Base-by-base conservation (phyloP, 64 coral and sea anemone species). In the Pocillopora damicornis region DNA sequence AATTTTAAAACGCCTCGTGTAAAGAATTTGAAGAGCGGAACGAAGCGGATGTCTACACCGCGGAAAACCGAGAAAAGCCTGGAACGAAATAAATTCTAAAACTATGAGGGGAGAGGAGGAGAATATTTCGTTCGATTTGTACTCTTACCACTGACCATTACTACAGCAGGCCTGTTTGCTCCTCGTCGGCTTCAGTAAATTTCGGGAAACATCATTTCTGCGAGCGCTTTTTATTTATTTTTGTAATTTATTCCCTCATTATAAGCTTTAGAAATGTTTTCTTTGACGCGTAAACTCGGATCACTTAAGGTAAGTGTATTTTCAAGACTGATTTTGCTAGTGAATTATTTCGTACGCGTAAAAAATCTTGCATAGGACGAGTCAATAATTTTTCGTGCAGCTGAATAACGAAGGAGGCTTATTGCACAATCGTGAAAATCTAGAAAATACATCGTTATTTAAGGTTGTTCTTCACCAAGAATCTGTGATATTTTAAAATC, bases 201-300 rank as follows among this genome's bases (percentile, higher is more conserved):
- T 9, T n/a, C 16, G 16, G 0, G 16, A 67, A 67, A 67, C 22
- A 67, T 18, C 64, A 16, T 4, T 18, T 67, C 64, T 7, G 0
- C 16, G 16, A 18, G 9, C 30, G 11, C 30, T 1, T 42, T 37
- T 35, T 13, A 58, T 85, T 65, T 83, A 37, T 69, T 85, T 17
- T 72, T 85, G 20, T 85, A 13, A 22, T 85, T 72, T 38, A 45
- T 25, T 30, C 6, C 68, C 25, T 73, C n/a, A 73, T 42, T 11
- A 25, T 5, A 17, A 66, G 67, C 15, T 10, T 30, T 37, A 2
- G 13, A 57, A 69, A 85, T 85, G 81, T 51, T 72, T 67, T 85
- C 37, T 1, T 42, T 85, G 42, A 57, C 81, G 13, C 81, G 81
- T 85, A 71, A 73, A 85, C 15, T 85, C 72, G 81, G 36, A 85